phyloP scores from a whole-genome alignment of 2,113 vertebrate species.

The Apodemus speciosus region DNA sequence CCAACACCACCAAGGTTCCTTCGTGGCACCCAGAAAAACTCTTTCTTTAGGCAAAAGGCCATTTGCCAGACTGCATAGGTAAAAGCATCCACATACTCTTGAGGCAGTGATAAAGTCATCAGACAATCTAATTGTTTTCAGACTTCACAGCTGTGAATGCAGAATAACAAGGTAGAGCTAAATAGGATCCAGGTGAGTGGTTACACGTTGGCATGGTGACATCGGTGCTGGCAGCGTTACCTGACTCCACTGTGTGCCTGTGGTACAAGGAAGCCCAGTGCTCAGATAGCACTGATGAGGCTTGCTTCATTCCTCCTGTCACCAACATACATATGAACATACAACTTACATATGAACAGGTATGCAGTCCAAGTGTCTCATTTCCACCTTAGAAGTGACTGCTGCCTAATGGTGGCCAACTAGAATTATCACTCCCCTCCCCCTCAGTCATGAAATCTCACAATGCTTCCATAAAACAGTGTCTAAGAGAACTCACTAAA shows the following conservation, averaged over 20 bases:
- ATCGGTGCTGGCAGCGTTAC: background rate
- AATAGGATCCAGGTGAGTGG: background rate
- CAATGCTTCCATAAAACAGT: conserved; percentile 10
- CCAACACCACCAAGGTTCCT: background rate
- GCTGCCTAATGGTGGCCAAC: background rate
- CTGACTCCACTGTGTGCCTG: background rate
- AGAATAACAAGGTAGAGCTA: background rate
- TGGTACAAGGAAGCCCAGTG: background rate
- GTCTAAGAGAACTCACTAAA: conserved; percentile 59
- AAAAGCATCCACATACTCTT: background rate
- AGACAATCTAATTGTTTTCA: background rate
- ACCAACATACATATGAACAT: background rate
- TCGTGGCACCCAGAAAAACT: background rate
- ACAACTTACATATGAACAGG: background rate
- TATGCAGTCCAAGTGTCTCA: background rate
- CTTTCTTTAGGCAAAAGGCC: background rate
- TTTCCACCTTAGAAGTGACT: background rate
- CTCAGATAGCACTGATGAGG: background rate
- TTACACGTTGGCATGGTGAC: background rate
- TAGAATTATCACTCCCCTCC: background rate
- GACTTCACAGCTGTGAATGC: background rate
- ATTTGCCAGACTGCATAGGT: background rate
- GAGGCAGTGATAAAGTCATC: background rate
- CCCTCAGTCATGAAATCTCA: background rate
- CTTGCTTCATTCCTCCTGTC: background rate